Evolutionary conservation across 1,140 invertebrate species (phyloP).

Genomic region (Euura saliciscinereae): DNA sequence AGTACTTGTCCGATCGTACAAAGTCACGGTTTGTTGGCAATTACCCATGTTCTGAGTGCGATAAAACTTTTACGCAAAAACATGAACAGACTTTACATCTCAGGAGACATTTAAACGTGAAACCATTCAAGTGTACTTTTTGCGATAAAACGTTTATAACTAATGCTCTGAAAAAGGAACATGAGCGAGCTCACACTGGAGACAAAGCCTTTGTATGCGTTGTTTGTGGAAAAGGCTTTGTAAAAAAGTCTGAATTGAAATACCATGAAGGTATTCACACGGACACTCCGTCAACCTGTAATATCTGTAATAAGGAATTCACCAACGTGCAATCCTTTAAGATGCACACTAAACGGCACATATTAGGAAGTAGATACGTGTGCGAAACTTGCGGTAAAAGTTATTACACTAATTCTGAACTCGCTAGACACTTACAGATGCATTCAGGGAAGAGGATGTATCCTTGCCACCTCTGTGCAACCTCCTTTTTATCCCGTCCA

Average conservation of each 20-base stretch:
- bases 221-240: conserved; percentile 33
- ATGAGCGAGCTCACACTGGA: conserved; percentile 12
- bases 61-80: conserved; percentile 10
- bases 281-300: conserved; percentile 35
- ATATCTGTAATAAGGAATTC: conserved; percentile 49
- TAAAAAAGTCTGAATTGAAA: conserved; percentile 28
- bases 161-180: conserved; percentile 15
- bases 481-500: conserved; percentile 42
- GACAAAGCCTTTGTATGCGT: conserved; percentile 11
- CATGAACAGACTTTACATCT: conserved; percentile 11
- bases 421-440: conserved; percentile 40
- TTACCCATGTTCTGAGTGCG: conserved; percentile 11
- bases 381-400: conserved; percentile 38
- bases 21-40: neutral
- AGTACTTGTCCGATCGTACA: neutral
- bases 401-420: conserved; percentile 44
- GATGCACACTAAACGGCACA: conserved; percentile 56
- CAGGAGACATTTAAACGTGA: conserved; percentile 13
- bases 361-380: conserved; percentile 31
- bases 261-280: conserved; percentile 39
- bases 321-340: conserved; percentile 52
- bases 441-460: conserved; percentile 37
- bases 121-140: conserved; percentile 20
- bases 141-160: conserved; percentile 21
- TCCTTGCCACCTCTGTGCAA: conserved; percentile 38